Conservation (phyloP, 2,113 vertebrate genomes). For the Proteles cristata region DNA sequence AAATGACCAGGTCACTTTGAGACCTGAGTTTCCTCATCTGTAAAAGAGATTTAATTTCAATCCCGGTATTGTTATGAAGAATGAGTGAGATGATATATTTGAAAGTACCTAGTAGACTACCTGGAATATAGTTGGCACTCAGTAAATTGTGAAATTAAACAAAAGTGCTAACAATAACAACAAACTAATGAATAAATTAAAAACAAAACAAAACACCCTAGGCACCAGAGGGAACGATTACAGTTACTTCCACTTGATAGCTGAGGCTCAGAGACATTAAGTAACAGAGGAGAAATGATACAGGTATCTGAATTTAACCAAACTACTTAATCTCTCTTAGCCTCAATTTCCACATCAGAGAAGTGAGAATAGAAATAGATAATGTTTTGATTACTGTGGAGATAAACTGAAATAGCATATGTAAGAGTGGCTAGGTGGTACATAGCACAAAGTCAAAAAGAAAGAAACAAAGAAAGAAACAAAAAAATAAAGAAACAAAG, state of each 20-base stretch:
- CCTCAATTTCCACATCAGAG: neutral
- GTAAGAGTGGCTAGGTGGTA: neutral
- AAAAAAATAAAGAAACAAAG: too few species aligned
- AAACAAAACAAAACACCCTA: neutral
- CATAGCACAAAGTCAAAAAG: neutral
- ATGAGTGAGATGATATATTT: neutral
- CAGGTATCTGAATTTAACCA: neutral
- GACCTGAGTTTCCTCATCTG: neutral
- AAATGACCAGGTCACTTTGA: neutral
- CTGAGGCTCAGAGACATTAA: neutral
- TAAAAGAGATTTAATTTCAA: neutral
- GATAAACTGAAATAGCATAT: neutral
- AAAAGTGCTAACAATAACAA: neutral
- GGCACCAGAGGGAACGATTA: neutral
- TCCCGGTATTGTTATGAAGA: neutral
- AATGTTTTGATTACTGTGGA: neutral
- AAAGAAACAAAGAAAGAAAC: neutral
- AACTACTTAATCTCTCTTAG: neutral
- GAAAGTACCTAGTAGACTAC: neutral
- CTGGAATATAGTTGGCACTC: neutral
- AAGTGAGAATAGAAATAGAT: neutral
- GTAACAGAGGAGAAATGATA: neutral
- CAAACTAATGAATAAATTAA: neutral
- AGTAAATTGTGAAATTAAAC: conserved; percentile 26
- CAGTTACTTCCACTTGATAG: neutral